Evolutionary conservation across 2,113 vertebrate species (phyloP).

Genomic region (Spheniscus mendiculus): DNA sequence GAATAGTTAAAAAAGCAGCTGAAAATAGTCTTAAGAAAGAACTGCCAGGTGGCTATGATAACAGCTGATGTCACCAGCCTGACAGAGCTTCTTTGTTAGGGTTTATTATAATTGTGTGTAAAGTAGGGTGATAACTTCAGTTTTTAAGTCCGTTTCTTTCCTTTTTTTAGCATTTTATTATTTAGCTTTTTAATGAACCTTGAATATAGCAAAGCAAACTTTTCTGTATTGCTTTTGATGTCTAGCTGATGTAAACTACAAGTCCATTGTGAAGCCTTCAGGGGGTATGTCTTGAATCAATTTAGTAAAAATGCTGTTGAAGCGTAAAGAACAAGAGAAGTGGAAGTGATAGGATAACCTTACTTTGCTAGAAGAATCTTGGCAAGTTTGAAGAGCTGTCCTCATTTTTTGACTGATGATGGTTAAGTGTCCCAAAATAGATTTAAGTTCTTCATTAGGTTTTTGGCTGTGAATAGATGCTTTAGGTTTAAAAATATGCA

Average conservation of each 20-base stretch:
- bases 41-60: background rate
- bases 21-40: background rate
- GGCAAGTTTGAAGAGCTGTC: background rate
- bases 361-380: slow-evolving; percentile 6
- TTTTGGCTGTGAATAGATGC: background rate
- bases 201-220: background rate
- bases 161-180: background rate
- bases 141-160: background rate
- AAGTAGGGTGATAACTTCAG: background rate
- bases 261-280: slow-evolving; percentile 15
- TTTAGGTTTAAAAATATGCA: background rate
- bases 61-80: background rate
- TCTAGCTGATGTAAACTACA: background rate
- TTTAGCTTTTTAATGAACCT: background rate
- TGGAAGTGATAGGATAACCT: slow-evolving; percentile 46
- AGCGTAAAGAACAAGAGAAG: slow-evolving; percentile 53
- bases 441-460: background rate
- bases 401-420: slow-evolving; percentile 9
- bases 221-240: background rate
- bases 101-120: background rate
- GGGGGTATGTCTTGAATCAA: slow-evolving; percentile 32
- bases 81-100: background rate
- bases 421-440: background rate
- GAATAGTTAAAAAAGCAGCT: background rate
- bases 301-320: slow-evolving; percentile 35